Percentiles rank a stretch among this genome's conserved stretches.
phyloP scores from a whole-genome alignment of 2,113 vertebrate genomes.

The Corvus hawaiiensis region DNA sequence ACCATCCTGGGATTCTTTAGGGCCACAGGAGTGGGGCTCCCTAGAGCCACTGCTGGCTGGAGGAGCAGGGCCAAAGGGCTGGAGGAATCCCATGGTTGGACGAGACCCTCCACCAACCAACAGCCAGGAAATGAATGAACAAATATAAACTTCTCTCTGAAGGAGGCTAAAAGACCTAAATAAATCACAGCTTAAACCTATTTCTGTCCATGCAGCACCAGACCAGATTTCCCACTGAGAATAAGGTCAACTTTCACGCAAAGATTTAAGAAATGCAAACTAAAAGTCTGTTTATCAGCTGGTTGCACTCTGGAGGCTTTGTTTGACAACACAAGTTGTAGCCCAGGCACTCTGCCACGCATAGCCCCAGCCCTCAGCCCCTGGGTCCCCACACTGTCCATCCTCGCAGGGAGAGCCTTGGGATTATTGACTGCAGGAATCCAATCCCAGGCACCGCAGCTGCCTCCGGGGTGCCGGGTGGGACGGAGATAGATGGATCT shows the following conservation, averaged over 20 bases:
- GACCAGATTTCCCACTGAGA: neutral
- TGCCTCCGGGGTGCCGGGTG: neutral
- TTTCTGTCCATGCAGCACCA: neutral
- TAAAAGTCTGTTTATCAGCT: neutral
- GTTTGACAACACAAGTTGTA: rapidly evolving
- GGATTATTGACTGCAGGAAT: neutral
- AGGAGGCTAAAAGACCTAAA: neutral
- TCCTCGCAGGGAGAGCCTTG: neutral
- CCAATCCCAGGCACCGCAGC: rapidly evolving
- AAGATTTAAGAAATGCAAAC: neutral
- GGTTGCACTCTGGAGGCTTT: neutral
- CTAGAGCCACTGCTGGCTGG: neutral
- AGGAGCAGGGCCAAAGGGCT: too few relatives aligned
- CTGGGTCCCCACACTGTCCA: neutral
- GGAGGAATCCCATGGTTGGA: rapidly evolving
- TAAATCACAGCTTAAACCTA: neutral
- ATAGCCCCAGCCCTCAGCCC: neutral
- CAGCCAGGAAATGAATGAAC: neutral
- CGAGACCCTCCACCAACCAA: neutral
- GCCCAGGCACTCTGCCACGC: neutral
- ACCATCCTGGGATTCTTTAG: neutral
- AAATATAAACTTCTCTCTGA: neutral
- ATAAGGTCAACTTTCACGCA: neutral
- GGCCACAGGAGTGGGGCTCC: neutral
- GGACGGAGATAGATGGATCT: neutral